Evolutionary conservation across 2,113 vertebrate genomes (phyloP).

Genomic region (Capreolus pygargus): DNA sequence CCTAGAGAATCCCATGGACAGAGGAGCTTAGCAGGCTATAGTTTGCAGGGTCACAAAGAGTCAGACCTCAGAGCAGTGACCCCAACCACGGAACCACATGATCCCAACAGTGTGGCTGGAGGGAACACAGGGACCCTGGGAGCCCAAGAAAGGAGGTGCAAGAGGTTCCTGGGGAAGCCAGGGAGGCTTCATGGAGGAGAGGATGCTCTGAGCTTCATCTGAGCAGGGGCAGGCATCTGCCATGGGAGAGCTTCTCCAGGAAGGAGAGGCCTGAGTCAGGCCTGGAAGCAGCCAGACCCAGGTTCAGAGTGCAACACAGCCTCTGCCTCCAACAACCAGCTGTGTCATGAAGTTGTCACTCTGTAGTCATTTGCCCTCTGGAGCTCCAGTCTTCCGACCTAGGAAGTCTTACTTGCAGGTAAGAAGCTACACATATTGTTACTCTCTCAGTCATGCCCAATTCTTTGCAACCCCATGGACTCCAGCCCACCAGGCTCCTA

Average conservation of each 20-base stretch:
- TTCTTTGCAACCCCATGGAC: background rate
- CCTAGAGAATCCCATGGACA: background rate
- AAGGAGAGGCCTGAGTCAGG: background rate
- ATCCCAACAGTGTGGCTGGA: background rate
- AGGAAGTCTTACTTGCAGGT: background rate
- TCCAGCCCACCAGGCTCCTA: background rate
- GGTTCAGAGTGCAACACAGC: background rate
- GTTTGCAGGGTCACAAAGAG: background rate
- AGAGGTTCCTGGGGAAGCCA: background rate
- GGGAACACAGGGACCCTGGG: background rate
- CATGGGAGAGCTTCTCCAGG: background rate
- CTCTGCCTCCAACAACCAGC: background rate
- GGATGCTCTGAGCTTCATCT: background rate
- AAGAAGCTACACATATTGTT: rapidly evolving
- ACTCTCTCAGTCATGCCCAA: background rate
- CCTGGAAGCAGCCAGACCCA: background rate
- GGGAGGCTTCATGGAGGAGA: background rate
- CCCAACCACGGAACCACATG: rapidly evolving
- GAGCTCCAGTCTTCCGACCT: rapidly evolving
- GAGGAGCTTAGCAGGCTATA: background rate
- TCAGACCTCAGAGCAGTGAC: rapidly evolving
- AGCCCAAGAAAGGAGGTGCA: background rate
- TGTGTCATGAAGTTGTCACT: rapidly evolving
- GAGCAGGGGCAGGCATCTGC: background rate
- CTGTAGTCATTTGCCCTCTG: background rate